phyloP scores from a whole-genome alignment of 2,888 invertebrate species.

The Ischnura elegans region DNA sequence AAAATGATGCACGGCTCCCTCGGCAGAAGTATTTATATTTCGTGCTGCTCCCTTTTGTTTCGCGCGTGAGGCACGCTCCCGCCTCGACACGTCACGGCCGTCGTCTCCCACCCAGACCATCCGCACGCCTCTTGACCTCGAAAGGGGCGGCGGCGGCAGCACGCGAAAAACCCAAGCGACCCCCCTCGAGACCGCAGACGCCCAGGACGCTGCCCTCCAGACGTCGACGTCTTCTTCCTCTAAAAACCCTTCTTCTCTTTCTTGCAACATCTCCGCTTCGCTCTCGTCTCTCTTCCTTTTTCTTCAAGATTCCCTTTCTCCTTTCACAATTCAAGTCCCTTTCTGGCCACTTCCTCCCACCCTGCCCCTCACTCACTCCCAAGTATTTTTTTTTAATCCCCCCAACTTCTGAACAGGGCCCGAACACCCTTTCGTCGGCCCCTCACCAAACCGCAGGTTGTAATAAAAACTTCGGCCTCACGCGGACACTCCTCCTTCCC shows the following conservation, averaged over 20 bases:
- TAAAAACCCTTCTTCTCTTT: neutral
- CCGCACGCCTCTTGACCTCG: neutral
- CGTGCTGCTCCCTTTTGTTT: neutral
- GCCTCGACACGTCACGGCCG: neutral
- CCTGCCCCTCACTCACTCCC: neutral
- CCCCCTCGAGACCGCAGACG: neutral
- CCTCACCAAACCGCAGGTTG: neutral
- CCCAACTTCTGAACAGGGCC: neutral
- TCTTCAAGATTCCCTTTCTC: neutral
- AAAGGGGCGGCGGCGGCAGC: too few species aligned
- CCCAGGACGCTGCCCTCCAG: constrained; percentile 36
- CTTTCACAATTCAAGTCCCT: neutral
- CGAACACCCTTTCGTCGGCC: neutral
- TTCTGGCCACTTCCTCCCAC: neutral
- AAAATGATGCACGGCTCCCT: neutral
- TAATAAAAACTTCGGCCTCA: neutral
- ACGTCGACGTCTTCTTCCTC: neutral
- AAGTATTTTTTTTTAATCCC: neutral
- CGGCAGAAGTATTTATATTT: neutral
- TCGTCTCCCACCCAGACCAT: neutral
- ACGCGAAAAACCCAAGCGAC: neutral
- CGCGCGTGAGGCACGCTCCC: neutral
- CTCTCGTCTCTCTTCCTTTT: neutral
- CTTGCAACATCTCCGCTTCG: neutral
- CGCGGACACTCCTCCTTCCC: neutral